Evolutionary conservation across 2,888 invertebrate genomes (phyloP), one percentile per base, ranked within the genome.

Genomic region (Folsomia manolachei): DNA sequence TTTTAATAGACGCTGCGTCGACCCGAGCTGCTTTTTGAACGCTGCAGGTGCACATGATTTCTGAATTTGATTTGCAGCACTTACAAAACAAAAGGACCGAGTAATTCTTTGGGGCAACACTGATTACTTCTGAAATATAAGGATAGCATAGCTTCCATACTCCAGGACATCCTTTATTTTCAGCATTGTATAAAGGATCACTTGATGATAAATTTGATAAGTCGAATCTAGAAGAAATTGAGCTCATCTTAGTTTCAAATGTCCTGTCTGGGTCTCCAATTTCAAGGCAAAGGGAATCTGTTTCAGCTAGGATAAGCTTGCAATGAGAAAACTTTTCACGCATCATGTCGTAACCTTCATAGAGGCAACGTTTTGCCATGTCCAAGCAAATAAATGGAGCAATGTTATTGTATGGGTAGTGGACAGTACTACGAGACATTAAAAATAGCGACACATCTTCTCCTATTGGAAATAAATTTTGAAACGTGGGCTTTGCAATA

Each of bases 121-220:
- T 25, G 19, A 67, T 23, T 26, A 62, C 27, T 25, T 71, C 67
- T 52, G 26, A 21, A 11, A 71, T 23, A 26, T 19, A 9, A 2
- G 26, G 53, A 24, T 18, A n/a, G 39, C 26, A 56, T 26, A 67
- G 9, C 53, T 67, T 67, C 27, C 67, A 61, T 1, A 18, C n/a
- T 1, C 71, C 71, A 23, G 68, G 67, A 1, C 2, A 9, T 1
- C 66, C 60, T 68, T 63, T 25, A 23, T 68, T 67, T 4, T 39
- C 7, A 4, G 14, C 4, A 9, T 4, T 9, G 14, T 39, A 39
- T 39, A 39, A 14, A 4, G 39, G 39, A 39, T 39, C 39, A 9
- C 14, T 14, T 4, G 7, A 39, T n/a, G n/a, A n/a, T n/a, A n/a
- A n/a, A 4, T 39, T 14, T 4, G 39, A 39, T 4, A 39, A 14